phyloP scores from a whole-genome alignment of 2,113 vertebrate species.

The Caracal caracal region DNA sequence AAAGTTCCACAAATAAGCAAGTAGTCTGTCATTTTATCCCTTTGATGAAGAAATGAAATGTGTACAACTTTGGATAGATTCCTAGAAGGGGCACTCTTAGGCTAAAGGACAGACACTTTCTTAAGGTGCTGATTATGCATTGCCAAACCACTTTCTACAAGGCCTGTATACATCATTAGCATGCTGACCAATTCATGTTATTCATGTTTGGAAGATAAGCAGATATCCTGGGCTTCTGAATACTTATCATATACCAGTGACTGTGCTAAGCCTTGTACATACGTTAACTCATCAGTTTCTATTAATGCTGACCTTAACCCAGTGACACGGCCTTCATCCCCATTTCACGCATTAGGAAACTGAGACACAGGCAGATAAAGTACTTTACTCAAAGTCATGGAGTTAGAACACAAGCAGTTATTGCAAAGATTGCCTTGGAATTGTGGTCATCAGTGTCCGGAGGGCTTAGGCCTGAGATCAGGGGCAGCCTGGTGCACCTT shows the following conservation, averaged over 20 bases:
- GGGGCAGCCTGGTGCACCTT: not conserved
- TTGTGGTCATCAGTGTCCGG: not conserved
- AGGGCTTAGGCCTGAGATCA: not conserved
- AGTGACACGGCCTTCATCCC: not conserved
- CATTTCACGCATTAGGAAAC: not conserved
- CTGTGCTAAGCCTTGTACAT: not conserved
- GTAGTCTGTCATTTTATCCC: not conserved
- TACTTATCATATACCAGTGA: not conserved
- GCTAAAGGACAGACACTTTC: not conserved
- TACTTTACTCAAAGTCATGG: not conserved
- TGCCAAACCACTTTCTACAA: not conserved
- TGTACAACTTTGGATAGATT: not conserved
- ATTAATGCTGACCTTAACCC: not conserved
- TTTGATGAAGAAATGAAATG: not conserved
- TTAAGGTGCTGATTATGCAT: too few relatives aligned
- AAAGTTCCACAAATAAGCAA: not conserved
- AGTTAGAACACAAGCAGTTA: not conserved
- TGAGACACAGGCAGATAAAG: not conserved
- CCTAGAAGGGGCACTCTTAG: not conserved
- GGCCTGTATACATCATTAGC: accelerated
- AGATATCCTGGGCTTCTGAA: not conserved
- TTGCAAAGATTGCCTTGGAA: not conserved
- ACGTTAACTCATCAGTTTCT: not conserved
- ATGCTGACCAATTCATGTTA: not conserved
- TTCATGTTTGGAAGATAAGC: not conserved